These are phyloP conservation scores for Schizotus pectinicornis DNA, from an alignment of 2,888 invertebrate species.

Conservation along the genomic window DNA sequence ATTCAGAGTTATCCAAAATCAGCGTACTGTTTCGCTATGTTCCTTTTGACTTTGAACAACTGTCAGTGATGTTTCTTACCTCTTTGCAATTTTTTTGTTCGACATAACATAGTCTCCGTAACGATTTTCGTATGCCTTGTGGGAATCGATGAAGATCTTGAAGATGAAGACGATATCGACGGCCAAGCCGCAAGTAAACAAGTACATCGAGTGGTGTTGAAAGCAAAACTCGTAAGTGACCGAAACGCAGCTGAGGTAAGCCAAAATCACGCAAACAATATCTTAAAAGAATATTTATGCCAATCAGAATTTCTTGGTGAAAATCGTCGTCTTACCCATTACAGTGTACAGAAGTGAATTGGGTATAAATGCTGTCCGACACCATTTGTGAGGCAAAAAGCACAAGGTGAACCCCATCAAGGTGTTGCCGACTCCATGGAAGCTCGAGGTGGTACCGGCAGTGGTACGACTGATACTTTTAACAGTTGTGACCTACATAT, in stretches of 20 bases:
- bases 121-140: slow-evolving; percentile 61
- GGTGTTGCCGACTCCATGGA: neutral
- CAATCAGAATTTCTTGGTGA: slow-evolving; percentile 1
- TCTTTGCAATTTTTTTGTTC: slow-evolving; percentile 20
- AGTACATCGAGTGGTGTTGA: slow-evolving; percentile 54
- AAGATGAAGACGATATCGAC: slow-evolving; percentile 59
- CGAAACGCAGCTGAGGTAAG: slow-evolving; percentile 60
- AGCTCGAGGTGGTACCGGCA: too few species aligned
- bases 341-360: neutral
- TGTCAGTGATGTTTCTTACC: slow-evolving; percentile 4
- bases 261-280: slow-evolving; percentile 56
- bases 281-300: slow-evolving; percentile 47
- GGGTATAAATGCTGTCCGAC: neutral
- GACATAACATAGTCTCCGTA: slow-evolving; percentile 61
- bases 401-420: neutral
- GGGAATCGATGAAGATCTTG: slow-evolving; percentile 60
- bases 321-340: slow-evolving; percentile 2
- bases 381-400: slow-evolving; percentile 11
- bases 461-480: too few species aligned
- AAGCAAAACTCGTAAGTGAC: slow-evolving; percentile 63
- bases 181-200: slow-evolving; percentile 52
- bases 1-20: too few species aligned
- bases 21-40: too few species aligned
- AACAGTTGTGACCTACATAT: too few species aligned
- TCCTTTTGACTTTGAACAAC: too few species aligned